Conservation (phyloP, 2,113 vertebrate species). For the Pristiophorus japonicus region DNA sequence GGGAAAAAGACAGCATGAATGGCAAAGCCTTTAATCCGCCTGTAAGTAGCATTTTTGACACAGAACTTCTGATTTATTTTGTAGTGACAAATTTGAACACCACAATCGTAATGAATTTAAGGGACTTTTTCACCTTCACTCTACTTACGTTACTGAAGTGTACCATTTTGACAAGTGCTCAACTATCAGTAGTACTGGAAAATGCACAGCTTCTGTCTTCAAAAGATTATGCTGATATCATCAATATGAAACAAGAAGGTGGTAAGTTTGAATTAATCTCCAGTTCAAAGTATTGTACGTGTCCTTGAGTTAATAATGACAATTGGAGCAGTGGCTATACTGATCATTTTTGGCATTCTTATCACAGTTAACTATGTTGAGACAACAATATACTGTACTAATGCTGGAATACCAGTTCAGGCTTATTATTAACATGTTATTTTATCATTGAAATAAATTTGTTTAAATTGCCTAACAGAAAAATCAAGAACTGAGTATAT, state of each 20-base stretch:
- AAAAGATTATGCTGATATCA: conserved; percentile 53
- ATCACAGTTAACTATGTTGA: too few relatives aligned
- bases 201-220: conserved; percentile 63
- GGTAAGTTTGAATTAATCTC: conserved; percentile 39
- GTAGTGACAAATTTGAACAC: background rate
- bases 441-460: background rate
- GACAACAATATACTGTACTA: background rate
- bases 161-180: conserved; percentile 42
- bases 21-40: background rate
- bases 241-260: conserved; percentile 65
- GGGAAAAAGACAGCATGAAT: background rate
- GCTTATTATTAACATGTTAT: background rate
- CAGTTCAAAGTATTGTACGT: background rate
- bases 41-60: background rate
- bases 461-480: background rate
- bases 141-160: conserved; percentile 47
- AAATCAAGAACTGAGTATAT: background rate
- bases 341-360: background rate
- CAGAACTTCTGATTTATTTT: too few relatives aligned
- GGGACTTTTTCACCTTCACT: conserved; percentile 39
- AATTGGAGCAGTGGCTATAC: background rate
- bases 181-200: conserved; percentile 50
- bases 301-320: background rate
- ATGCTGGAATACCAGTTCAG: background rate
- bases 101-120: conserved; percentile 40